Evolutionary conservation across 1,140 invertebrate species (phyloP).

Genomic region (Brachionus rotundiformis): DNA sequence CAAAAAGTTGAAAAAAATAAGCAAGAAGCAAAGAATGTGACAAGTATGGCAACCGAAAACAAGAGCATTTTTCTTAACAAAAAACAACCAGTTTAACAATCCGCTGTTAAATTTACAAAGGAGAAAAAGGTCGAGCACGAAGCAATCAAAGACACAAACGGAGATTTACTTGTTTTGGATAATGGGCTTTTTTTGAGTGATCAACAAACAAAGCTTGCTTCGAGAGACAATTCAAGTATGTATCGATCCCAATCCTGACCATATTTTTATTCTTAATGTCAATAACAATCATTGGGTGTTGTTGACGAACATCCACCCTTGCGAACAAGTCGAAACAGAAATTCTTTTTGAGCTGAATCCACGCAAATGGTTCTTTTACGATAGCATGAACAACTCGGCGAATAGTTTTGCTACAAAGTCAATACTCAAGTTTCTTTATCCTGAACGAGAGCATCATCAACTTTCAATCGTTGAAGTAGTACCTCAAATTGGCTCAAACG

Average conservation of each 20-base stretch:
- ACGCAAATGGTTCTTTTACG: background rate
- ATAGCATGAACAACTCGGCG: background rate
- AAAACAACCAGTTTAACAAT: background rate
- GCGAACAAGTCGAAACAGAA: background rate
- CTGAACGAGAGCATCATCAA: background rate
- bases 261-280: background rate
- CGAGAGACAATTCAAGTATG: background rate
- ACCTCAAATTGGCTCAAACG: background rate
- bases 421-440: background rate
- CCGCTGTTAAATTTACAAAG: background rate
- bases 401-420: background rate
- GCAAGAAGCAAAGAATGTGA: background rate
- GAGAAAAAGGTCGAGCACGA: background rate
- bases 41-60: background rate
- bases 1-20: background rate
- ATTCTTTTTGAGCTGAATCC: background rate
- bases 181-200: constrained; percentile 19
- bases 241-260: background rate
- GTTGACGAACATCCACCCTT: background rate
- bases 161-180: background rate
- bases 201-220: background rate
- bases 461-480: background rate
- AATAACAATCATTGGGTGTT: background rate
- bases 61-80: background rate
- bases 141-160: background rate